Conservation (phyloP, 2,113 vertebrate species). For the Syngnathus scovelli region DNA sequence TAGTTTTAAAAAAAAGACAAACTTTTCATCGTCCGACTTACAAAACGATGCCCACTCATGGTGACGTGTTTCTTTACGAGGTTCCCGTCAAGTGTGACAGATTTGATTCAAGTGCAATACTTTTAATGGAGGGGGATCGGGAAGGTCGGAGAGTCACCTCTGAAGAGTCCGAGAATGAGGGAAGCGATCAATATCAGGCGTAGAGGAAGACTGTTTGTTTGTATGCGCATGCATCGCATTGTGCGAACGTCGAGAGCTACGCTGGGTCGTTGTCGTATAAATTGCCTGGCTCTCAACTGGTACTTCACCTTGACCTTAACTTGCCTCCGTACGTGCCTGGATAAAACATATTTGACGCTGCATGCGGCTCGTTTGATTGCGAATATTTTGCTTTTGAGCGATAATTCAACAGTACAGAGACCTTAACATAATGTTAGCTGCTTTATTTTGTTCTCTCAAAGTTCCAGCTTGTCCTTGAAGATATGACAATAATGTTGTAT, state of each 20-base stretch:
- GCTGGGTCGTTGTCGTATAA: constrained; percentile 22
- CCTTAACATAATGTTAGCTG: neutral
- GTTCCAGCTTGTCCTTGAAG: neutral
- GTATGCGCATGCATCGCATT: constrained; percentile 9
- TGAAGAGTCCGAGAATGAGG: constrained; percentile 22
- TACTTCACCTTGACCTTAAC: constrained; percentile 21
- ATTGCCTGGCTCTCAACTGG: constrained; percentile 43
- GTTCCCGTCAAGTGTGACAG: constrained; percentile 13
- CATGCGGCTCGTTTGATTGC: neutral
- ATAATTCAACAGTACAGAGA: neutral
- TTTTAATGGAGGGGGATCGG: constrained; percentile 44
- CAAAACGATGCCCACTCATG: constrained; percentile 15
- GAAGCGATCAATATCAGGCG: constrained; percentile 30
- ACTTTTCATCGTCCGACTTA: constrained; percentile 20
- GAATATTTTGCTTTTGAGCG: neutral
- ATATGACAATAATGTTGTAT: neutral
- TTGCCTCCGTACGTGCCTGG: neutral
- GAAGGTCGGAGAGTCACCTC: constrained; percentile 53
- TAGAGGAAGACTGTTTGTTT: neutral
- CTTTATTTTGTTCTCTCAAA: neutral
- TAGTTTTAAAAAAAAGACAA: neutral
- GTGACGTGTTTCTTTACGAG: constrained; percentile 17
- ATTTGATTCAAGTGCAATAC: constrained; percentile 53
- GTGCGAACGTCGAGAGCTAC: constrained; percentile 1
- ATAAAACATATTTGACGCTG: neutral